Conservation (phyloP, 2,797 vertebrate genomes). For the Gallinago solitaria region DNA sequence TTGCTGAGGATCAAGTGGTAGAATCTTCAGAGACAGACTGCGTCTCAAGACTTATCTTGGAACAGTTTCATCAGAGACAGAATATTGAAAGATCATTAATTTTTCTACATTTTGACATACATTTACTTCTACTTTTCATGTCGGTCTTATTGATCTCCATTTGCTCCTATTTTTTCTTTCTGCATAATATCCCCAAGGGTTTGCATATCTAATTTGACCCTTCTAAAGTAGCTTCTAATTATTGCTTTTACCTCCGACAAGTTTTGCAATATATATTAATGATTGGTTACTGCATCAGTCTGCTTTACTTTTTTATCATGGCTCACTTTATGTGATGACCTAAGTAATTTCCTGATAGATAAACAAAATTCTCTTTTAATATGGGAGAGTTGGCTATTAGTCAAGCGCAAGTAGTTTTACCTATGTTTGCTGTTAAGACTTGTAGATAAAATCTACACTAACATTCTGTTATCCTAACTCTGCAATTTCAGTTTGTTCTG, state of each 20-base stretch:
- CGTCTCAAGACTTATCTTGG: not conserved
- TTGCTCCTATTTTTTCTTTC: not conserved
- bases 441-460: not conserved
- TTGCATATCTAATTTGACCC: not conserved
- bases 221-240: not conserved
- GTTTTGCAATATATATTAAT: not conserved
- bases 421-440: slow-evolving; percentile 1
- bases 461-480: not conserved
- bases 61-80: not conserved
- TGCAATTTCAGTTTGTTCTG: not conserved
- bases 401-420: not conserved
- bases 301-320: not conserved
- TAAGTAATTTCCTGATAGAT: not conserved
- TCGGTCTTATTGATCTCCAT: not conserved
- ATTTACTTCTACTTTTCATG: not conserved
- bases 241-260: not conserved
- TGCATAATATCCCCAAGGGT: not conserved
- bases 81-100: not conserved
- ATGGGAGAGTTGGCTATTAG: not conserved
- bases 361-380: not conserved
- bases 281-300: not conserved
- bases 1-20: not conserved
- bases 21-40: not conserved
- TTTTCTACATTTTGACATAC: not conserved
- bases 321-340: not conserved